Percentiles rank a stretch among this genome's conserved stretches.
These are phyloP conservation scores for Thinocorus orbignyianus DNA, from an alignment of 2,113 vertebrate genomes.

Conservation along the genomic window DNA sequence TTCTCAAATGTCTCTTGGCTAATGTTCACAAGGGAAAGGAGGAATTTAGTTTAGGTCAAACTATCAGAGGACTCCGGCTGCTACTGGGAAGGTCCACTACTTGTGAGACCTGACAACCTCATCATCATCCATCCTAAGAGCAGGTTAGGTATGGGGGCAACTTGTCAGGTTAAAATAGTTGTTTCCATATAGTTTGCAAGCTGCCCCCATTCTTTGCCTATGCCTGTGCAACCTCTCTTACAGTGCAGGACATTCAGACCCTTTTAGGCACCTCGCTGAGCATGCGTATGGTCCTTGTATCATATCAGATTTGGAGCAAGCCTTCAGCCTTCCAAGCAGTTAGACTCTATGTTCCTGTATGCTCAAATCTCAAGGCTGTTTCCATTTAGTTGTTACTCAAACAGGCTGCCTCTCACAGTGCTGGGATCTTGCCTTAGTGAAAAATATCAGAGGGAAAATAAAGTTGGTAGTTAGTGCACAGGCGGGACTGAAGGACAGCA, in stretches of 20 bases:
- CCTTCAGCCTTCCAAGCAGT: background rate
- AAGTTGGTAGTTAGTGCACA: background rate
- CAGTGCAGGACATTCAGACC: too few relatives aligned
- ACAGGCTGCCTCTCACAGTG: background rate
- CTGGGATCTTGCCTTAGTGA: background rate
- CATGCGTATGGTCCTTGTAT: background rate
- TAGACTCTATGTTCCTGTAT: background rate
- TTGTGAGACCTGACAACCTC: background rate
- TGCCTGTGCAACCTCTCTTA: too few relatives aligned
- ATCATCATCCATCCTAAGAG: background rate
- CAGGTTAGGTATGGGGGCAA: background rate
- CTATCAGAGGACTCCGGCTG: background rate
- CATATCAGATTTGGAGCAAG: background rate
- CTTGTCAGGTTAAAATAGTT: background rate
- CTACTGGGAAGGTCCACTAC: background rate
- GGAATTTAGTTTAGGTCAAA: background rate
- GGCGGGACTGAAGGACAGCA: background rate
- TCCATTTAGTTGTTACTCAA: background rate
- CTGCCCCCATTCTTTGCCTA: background rate
- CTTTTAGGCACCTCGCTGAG: background rate
- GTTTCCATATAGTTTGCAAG: background rate
- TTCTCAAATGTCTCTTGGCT: background rate
- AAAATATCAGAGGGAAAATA: background rate
- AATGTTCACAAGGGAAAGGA: background rate
- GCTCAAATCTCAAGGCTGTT: background rate